These are phyloP conservation scores for Mallotus villosus DNA, from an alignment of 2,797 vertebrate genomes.

Conservation along the genomic window DNA sequence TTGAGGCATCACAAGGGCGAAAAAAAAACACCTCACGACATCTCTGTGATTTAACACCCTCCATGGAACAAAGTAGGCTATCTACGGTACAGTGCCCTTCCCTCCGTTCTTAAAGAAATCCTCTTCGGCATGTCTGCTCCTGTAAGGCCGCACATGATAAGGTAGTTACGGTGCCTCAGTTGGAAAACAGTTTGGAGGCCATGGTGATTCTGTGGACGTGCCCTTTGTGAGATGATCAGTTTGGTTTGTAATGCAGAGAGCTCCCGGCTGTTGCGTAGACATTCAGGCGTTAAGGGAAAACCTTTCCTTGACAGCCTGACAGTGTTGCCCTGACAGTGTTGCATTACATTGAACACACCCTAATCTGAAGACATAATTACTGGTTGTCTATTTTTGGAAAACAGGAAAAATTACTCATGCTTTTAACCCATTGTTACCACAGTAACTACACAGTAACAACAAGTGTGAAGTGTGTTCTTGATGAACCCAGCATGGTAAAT, in stretches of 20 bases:
- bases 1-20: neutral
- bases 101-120: neutral
- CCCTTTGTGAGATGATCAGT: constrained; percentile 1
- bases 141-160: neutral
- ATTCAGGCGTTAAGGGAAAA: neutral
- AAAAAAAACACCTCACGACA: neutral
- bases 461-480: neutral
- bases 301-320: neutral
- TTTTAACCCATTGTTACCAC: neutral
- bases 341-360: neutral
- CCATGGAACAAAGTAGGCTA: neutral
- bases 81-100: neutral
- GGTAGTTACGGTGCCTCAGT: neutral
- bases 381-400: neutral
- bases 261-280: neutral
- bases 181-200: neutral
- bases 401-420: neutral
- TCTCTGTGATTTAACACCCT: no score
- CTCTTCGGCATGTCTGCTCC: neutral
- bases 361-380: constrained; percentile 8
- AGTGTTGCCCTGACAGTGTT: neutral
- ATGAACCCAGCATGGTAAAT: no score
- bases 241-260: neutral
- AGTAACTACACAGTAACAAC: neutral
- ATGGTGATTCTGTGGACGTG: neutral